These are phyloP conservation scores for Pachliopta kotzebuea DNA, from an alignment of 2,888 invertebrate genomes.

Conservation along the genomic window DNA sequence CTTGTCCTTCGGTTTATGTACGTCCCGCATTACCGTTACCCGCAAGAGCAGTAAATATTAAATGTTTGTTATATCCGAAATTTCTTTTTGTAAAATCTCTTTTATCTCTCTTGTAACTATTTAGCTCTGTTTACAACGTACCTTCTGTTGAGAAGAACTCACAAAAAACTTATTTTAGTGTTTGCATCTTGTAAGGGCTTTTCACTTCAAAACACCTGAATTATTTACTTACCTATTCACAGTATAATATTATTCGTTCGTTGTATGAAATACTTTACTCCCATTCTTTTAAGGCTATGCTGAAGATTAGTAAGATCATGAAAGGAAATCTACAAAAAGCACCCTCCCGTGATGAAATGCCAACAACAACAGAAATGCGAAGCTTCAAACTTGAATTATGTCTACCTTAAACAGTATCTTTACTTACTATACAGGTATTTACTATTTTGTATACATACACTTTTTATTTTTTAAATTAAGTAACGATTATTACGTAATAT, in stretches of 20 bases:
- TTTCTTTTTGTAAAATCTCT: too few relatives aligned
- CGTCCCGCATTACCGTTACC: conserved; percentile 63
- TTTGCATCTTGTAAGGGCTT: too few relatives aligned
- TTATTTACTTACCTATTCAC: neutral
- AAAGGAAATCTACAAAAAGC: conserved; percentile 12
- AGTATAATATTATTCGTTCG: neutral
- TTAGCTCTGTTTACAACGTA: too few relatives aligned
- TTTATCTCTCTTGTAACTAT: too few relatives aligned
- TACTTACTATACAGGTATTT: neutral
- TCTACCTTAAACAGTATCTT: conserved; percentile 1
- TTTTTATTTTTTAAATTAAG: neutral
- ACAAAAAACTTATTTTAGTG: too few relatives aligned
- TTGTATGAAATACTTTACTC: neutral
- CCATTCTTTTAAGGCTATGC: conserved; percentile 20
- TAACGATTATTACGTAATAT: neutral
- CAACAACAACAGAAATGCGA: conserved; percentile 19
- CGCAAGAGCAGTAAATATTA: conserved; percentile 52
- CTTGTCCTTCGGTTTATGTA: conserved; percentile 60
- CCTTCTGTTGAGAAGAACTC: too few relatives aligned
- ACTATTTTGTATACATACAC: neutral
- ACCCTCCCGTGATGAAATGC: conserved; percentile 20
- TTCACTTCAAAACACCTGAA: too few relatives aligned
- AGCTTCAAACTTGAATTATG: conserved; percentile 28
- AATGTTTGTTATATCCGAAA: neutral
- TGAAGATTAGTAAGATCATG: conserved; percentile 24